A percentile compares a stretch with the other conserved stretches of the same genome.
phyloP scores from a whole-genome alignment of 2,113 vertebrate genomes.

The Melanostigma gelatinosum region DNA sequence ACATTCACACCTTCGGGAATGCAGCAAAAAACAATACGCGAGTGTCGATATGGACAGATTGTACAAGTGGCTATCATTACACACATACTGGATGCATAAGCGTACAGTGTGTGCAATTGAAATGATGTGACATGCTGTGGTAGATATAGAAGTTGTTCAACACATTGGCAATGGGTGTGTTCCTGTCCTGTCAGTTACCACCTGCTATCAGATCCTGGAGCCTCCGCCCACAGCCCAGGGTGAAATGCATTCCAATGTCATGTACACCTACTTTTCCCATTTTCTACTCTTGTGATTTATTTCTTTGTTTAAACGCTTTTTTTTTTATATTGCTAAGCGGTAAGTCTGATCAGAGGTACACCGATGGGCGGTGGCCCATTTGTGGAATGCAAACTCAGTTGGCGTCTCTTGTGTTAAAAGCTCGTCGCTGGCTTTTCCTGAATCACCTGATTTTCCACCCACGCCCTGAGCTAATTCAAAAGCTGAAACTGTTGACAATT shows the following conservation, averaged over 20 bases:
- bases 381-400: neutral
- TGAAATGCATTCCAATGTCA: conserved; percentile 1
- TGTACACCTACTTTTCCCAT: neutral
- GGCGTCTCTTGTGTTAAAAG: neutral
- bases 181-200: conserved; percentile 13
- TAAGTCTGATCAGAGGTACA: neutral
- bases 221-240: neutral
- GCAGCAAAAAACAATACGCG: conserved; percentile 7
- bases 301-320: neutral
- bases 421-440: conserved; percentile 5
- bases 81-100: neutral
- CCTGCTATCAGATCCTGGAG: conserved; percentile 9
- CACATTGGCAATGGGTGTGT: neutral
- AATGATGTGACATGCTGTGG: neutral
- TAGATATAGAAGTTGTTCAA: neutral
- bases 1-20: neutral
- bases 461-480: conserved; percentile 2
- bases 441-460: conserved; percentile 13
- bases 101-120: neutral
- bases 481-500: neutral
- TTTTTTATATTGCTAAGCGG: neutral
- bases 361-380: neutral
- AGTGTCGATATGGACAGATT: neutral
- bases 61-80: neutral
- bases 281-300: neutral